A percentile compares a stretch with the other conserved stretches of the same genome.
Evolutionary conservation across 2,888 invertebrate species (phyloP).

Genomic region (Apeira syringaria): DNA sequence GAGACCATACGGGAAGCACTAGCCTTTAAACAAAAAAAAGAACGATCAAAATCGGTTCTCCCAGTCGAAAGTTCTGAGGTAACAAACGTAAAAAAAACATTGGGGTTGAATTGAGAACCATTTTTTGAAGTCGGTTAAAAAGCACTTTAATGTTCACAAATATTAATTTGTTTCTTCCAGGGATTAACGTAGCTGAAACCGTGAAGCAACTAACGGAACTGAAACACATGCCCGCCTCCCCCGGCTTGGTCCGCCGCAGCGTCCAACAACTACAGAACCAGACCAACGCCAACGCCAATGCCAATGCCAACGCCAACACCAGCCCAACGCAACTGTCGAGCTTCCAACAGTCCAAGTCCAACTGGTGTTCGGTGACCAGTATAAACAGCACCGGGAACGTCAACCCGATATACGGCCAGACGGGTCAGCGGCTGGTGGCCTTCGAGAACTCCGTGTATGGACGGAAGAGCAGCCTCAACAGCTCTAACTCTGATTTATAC

Average conservation of each 20-base stretch:
- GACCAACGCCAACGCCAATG: conserved; percentile 39
- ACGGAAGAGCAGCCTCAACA: conserved; percentile 68
- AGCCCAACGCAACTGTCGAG: conserved; percentile 43
- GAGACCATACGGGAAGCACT: too few species aligned
- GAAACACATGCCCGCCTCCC: conserved; percentile 94
- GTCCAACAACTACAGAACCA: conserved; percentile 59
- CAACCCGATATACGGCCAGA: conserved; percentile 78
- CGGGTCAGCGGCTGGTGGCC: conserved; percentile 68
- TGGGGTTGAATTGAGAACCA: too few species aligned
- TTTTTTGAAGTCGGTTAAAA: too few species aligned
- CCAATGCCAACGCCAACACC: conserved; percentile 39
- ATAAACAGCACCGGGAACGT: conserved; percentile 67
- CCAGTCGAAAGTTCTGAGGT: too few species aligned
- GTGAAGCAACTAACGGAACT: conserved; percentile 93
- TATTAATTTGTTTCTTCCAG: too few species aligned
- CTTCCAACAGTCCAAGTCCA: conserved; percentile 71
- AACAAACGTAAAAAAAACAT: too few species aligned
- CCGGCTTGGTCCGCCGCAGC: conserved; percentile 86
- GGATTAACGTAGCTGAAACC: conserved; percentile 91
- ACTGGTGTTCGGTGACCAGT: conserved; percentile 61
- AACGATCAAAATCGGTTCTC: too few species aligned
- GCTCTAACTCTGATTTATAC: conserved; percentile 62
- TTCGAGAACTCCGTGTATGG: conserved; percentile 75
- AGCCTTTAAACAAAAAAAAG: too few species aligned
- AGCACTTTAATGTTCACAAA: too few species aligned